phyloP scores from a whole-genome alignment of 2,888 invertebrate genomes.

The Cerastoderma edule region DNA sequence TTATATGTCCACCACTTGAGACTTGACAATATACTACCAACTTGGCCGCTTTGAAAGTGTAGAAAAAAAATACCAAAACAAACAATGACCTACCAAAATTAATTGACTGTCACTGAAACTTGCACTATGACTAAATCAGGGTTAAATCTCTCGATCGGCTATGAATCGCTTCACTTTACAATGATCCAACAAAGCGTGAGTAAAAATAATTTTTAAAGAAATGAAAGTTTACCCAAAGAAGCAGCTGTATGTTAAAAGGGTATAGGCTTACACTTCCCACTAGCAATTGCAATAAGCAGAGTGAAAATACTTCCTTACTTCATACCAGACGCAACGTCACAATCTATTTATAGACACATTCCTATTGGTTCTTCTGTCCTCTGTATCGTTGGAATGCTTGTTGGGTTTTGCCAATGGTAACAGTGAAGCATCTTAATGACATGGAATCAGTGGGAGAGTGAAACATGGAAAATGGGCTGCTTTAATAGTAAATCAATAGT shows the following conservation, averaged over 20 bases:
- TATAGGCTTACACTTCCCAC: constrained; percentile 26
- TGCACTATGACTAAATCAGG: not conserved
- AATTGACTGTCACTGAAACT: not conserved
- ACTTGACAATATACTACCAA: constrained; percentile 15
- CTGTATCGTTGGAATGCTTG: constrained; percentile 29
- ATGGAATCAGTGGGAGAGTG: constrained; percentile 20
- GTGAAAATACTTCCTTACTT: constrained; percentile 37
- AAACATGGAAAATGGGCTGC: constrained; percentile 24
- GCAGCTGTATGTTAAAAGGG: constrained; percentile 22
- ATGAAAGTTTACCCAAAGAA: constrained; percentile 6
- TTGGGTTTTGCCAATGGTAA: constrained; percentile 37
- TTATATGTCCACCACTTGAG: constrained; percentile 10
- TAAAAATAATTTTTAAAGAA: not conserved
- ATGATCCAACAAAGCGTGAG: constrained; percentile 7
- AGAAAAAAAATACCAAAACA: too few relatives aligned
- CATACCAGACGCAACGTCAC: constrained; percentile 56
- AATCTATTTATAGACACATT: constrained; percentile 43
- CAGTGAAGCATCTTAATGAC: constrained; percentile 25
- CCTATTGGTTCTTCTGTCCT: constrained; percentile 30
- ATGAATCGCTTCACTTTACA: not conserved
- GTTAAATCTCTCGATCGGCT: not conserved
- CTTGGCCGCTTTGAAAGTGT: constrained; percentile 5
- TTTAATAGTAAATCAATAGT: constrained; percentile 33
- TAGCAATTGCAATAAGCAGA: constrained; percentile 28
- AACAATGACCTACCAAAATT: constrained; percentile 7